Evolutionary conservation across 2,113 vertebrate genomes (phyloP).

Genomic region (Ophthalmotilapia sp.): DNA sequence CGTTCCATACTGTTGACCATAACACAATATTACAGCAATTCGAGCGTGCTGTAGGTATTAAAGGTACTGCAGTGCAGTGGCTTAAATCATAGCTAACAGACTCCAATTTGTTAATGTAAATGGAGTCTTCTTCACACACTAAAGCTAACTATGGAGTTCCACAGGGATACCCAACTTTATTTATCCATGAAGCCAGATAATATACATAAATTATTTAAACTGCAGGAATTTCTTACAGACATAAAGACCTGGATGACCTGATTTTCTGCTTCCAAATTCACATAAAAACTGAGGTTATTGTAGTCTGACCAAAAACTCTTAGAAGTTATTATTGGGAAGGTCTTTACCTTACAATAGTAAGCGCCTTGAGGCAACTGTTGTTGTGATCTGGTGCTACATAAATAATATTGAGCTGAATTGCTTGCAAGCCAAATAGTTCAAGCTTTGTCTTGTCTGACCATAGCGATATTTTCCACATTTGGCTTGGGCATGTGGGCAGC

Average conservation of each 20-base stretch:
- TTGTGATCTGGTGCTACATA: neutral
- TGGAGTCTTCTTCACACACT: neutral
- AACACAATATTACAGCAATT: neutral
- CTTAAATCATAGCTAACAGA: neutral
- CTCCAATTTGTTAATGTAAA: neutral
- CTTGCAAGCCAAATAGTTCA: neutral
- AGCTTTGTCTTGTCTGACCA: neutral
- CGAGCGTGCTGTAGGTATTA: accelerated
- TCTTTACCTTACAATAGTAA: neutral
- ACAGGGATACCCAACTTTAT: neutral
- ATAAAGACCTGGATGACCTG: neutral
- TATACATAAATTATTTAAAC: neutral
- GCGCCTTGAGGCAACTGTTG: neutral
- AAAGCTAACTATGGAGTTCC: neutral
- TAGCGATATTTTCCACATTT: neutral
- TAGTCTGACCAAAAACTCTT: neutral
- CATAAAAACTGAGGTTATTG: neutral
- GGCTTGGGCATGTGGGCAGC: accelerated
- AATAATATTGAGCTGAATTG: neutral
- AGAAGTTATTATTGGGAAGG: neutral
- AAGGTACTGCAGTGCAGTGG: neutral
- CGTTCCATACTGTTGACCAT: neutral
- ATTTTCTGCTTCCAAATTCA: neutral
- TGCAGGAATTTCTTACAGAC: neutral
- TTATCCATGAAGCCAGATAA: neutral